Evolutionary conservation across 2,113 vertebrate genomes (phyloP).

Genomic region (Atlantisia rogersi): DNA sequence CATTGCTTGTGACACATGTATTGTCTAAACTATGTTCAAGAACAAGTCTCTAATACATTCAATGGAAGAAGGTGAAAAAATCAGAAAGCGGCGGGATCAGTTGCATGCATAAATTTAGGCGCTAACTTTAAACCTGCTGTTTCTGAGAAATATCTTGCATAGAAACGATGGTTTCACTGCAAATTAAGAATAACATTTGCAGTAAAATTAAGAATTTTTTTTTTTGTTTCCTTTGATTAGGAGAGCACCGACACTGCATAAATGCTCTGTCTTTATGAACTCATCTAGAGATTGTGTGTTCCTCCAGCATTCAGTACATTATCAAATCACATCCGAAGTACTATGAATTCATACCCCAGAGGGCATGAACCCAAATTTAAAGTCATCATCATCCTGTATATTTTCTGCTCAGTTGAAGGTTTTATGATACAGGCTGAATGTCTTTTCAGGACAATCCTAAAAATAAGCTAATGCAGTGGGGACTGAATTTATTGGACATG

Average conservation of each 20-base stretch:
- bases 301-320: neutral
- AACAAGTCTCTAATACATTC: conserved; percentile 53
- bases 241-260: neutral
- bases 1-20: conserved; percentile 74
- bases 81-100: neutral
- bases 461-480: conserved; percentile 64
- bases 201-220: neutral
- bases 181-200: neutral
- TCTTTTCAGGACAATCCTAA: conserved; percentile 63
- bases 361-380: conserved; percentile 65
- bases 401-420: conserved; percentile 58
- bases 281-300: neutral
- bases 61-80: conserved; percentile 34
- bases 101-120: neutral
- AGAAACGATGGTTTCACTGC: neutral
- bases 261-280: conserved; percentile 5
- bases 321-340: conserved; percentile 34
- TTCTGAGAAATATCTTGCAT: neutral
- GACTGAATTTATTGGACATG: conserved; percentile 66
- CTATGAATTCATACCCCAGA: conserved; percentile 57
- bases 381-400: conserved; percentile 48
- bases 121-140: neutral
- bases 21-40: conserved; percentile 65
- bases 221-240: conserved; percentile 21
- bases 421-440: conserved; percentile 51